Evolutionary conservation across 2,888 invertebrate species (phyloP), one percentile per base, ranked within the genome.

Genomic region (Diloba caeruleocephala): DNA sequence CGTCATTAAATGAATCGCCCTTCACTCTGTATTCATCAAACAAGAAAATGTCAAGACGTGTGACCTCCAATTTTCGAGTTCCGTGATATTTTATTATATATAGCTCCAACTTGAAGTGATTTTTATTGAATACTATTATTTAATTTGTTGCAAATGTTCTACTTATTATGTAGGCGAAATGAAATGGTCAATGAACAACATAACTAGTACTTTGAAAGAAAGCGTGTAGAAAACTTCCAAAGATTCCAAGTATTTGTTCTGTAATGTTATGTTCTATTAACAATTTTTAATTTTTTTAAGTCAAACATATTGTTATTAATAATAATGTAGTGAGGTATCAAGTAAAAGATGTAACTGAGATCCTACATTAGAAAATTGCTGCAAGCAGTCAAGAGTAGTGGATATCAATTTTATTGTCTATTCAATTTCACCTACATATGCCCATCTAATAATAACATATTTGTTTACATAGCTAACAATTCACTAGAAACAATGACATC

Each of bases 41-140:
- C 85, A 85, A 85, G 83, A 89, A 88, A 89, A 89, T 87, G 87
- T 88, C 87, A 88, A 85, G 84, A 87, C 78, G 81, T 81, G 77
- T 90, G 92, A 91, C 92, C 92, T 91, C 92, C 85, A 88, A 80
- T 78, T 76, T 78, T 74, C 75, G 60, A 71, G 74, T 82, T 82
- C 71, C 74, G 64, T 53, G 53, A 58, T 79, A 60, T 63, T 70
- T 44, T 43, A 70, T 59, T 45, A 71, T 51, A 48, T 56, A 36
- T 54, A 49, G 15, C 38, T 43, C 49, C 28, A 52, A 42, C 41
- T 36, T 50, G 38, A 55, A 19, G 9, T 57, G 36, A 14, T 51
- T 61, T 51, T 25, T 17, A 59, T 45, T 49, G 25, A 14, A 32
- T n/a, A 50, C 25, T 10, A 51, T 48, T 41, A 42, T 44, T 59